These are phyloP conservation scores for Tauraco erythrolophus DNA, from an alignment of 2,113 vertebrate species.

Conservation along the genomic window DNA sequence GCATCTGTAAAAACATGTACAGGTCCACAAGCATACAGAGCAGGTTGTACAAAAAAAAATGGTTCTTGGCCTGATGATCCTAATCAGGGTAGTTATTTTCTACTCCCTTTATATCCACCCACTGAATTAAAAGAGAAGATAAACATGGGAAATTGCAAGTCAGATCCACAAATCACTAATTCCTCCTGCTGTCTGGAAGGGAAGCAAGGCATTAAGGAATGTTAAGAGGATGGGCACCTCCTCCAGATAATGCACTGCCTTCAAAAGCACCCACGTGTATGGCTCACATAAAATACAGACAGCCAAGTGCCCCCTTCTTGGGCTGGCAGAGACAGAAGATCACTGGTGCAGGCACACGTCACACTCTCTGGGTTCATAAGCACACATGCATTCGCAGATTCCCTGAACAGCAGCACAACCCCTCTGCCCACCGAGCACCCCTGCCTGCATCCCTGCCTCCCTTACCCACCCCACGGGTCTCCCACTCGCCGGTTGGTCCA, in stretches of 20 bases:
- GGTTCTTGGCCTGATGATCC: background rate
- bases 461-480: background rate
- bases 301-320: background rate
- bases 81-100: background rate
- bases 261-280: background rate
- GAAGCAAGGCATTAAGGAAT: background rate
- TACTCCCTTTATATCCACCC: background rate
- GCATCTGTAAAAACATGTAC: background rate
- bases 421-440: background rate
- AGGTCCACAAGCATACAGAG: background rate
- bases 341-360: background rate
- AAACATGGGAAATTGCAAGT: background rate
- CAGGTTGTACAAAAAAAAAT: background rate
- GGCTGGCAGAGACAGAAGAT: background rate
- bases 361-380: background rate
- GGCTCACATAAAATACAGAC: background rate
- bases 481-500: fast-evolving
- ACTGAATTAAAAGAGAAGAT: background rate
- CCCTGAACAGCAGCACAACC: background rate
- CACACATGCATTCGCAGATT: background rate
- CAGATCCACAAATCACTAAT: background rate
- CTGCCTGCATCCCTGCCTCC: background rate
- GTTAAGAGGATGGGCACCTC: background rate
- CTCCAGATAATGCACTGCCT: background rate
- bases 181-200: background rate